Base-by-base conservation (phyloP, 37 sponge, comb jelly and placozoan genomes). In the Hexactinellida sp. region DNA sequence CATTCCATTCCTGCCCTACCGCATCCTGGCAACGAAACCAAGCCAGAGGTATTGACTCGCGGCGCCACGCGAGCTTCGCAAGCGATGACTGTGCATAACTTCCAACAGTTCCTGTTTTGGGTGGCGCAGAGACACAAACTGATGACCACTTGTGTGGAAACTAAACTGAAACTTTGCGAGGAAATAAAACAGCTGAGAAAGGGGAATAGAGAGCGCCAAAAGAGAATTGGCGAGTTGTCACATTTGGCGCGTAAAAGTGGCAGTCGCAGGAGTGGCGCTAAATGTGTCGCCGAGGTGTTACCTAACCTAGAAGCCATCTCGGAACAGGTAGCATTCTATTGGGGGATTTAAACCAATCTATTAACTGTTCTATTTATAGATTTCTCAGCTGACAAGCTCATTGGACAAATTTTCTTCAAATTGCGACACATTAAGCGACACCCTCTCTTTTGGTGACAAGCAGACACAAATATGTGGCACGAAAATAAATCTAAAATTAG, bases 371-470 rank as follows among this genome's bases (percentile, higher is more conserved):
- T 7, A 3, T 23, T 63, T 28, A n/a, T 63, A 63, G 76, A 63
- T 63, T 7, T 23, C 25, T n/a, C 76, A 63, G 76, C 34, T 63
- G 76, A 63, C 32, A 23, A 28, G 30, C 28, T 32, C 76, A 63
- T 63, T 63, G 76, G 76, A 63, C 28, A 63, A 23, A n/a, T 63
- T 32, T 63, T 3, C 76, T 28, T 7, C 30, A 23, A 21, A 25
- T 28, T 63, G 76, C 13, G 76, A 23, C 76, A n/a, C 21, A 3
- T 25, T 63, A 7, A 28, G 13, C 1, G 13, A 63, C 30, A 32
- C 76, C 13, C 76, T 63, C 34, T 63, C 76, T 21, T 63, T 63
- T 63, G 76, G 76, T 63, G 34, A 63, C 76, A 63, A 63, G 13
- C 28, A 10, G 34, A 63, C 21, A 63, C 5, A 5, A 63, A 63